A percentile compares a stretch with the other conserved stretches of the same genome.
Evolutionary conservation across 2,888 invertebrate genomes (phyloP).

Genomic region (Cryptocephalus moraei): DNA sequence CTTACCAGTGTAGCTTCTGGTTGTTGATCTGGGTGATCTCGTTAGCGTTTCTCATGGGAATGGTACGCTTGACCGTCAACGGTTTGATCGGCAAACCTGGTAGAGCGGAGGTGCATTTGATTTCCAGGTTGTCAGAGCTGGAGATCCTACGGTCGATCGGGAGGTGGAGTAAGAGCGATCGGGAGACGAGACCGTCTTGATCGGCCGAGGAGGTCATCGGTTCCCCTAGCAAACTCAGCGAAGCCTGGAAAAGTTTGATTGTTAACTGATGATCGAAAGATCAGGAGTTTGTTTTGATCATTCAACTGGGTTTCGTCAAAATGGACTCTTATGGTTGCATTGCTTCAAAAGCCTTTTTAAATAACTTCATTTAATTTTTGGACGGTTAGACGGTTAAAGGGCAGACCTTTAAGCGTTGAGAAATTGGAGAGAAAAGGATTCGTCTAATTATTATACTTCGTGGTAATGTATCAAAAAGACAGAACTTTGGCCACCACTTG

Average conservation of each 20-base stretch:
- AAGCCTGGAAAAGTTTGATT: background rate
- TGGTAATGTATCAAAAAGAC: too few species aligned
- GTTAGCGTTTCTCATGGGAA: slow-evolving; percentile 17
- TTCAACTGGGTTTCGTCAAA: too few species aligned
- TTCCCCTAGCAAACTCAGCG: background rate
- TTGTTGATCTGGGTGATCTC: slow-evolving; percentile 22
- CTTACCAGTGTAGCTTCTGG: slow-evolving; percentile 24
- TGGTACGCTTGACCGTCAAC: slow-evolving; percentile 20
- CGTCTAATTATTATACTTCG: too few species aligned
- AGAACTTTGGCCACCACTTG: too few species aligned
- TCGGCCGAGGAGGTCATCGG: background rate
- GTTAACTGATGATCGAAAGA: too few species aligned
- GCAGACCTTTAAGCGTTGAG: too few species aligned
- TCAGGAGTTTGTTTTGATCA: too few species aligned
- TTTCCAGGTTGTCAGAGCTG: slow-evolving; percentile 24
- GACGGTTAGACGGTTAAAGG: too few species aligned
- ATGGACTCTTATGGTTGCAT: too few species aligned
- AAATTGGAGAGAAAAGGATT: too few species aligned
- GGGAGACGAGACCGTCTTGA: background rate
- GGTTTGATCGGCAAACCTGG: slow-evolving; percentile 29
- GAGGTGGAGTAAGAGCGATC: slow-evolving; percentile 23
- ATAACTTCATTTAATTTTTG: too few species aligned
- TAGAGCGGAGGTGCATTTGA: slow-evolving; percentile 29
- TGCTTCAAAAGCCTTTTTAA: too few species aligned
- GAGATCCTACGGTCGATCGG: slow-evolving; percentile 25